These are phyloP conservation scores for Sitophilus oryzae DNA, from an alignment of 1,140 invertebrate genomes.

Conservation along the genomic window DNA sequence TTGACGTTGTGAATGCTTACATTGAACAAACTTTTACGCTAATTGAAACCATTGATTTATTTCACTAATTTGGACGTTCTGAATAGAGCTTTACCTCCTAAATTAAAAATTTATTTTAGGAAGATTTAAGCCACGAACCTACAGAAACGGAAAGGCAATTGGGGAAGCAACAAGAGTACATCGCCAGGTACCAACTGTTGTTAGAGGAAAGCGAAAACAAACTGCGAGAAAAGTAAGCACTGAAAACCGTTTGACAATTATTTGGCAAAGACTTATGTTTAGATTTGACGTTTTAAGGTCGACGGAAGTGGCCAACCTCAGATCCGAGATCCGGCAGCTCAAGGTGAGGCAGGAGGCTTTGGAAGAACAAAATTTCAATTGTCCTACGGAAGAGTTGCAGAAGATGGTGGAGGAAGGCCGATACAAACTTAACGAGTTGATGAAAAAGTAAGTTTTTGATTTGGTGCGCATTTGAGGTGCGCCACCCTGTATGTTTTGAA, in stretches of 20 bases:
- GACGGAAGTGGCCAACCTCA: conserved; percentile 22
- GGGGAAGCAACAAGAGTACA: conserved; percentile 26
- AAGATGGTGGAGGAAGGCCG: conserved; percentile 30
- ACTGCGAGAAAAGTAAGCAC: conserved; percentile 26
- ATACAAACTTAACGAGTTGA: conserved; percentile 30
- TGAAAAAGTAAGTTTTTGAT: conserved; percentile 19
- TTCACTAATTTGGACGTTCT: too few species aligned
- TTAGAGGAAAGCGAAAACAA: conserved; percentile 27
- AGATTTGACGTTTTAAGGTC: conserved; percentile 23
- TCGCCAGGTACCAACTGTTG: conserved; percentile 24
- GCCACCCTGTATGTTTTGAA: too few species aligned
- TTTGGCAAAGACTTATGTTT: neutral
- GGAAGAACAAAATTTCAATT: conserved; percentile 31
- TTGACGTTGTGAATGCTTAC: too few species aligned
- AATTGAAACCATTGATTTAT: too few species aligned
- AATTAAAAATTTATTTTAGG: neutral
- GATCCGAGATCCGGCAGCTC: conserved; percentile 28
- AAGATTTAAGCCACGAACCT: conserved; percentile 11
- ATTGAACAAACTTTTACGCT: too few species aligned
- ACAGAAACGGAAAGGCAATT: conserved; percentile 21
- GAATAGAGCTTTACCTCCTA: too few species aligned
- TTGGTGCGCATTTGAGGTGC: too few species aligned
- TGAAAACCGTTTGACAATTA: neutral
- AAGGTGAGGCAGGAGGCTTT: conserved; percentile 31
- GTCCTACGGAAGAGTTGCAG: conserved; percentile 25